These are phyloP conservation scores for Magallana gigas DNA, from an alignment of 1,140 invertebrate genomes.

Conservation along the genomic window DNA sequence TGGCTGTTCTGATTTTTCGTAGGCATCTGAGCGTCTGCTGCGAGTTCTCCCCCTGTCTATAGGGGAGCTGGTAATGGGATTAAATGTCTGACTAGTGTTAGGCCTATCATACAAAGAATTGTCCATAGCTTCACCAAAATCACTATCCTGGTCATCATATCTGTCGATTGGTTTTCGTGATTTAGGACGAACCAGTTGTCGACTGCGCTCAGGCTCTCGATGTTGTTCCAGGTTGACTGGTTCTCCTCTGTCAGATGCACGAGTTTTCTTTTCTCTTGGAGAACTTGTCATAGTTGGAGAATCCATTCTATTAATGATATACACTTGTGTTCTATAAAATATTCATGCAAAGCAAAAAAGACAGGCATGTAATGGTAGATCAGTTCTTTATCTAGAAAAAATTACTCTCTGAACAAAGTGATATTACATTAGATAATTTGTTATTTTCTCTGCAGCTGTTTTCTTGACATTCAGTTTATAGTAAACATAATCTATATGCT, in stretches of 20 bases:
- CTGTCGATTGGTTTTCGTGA: conserved; percentile 11
- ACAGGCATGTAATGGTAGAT: too few species aligned
- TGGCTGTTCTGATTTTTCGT: not conserved
- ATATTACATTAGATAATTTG: too few species aligned
- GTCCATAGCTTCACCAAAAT: conserved; percentile 1
- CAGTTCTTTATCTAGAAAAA: too few species aligned
- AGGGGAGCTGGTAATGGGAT: conserved; percentile 18
- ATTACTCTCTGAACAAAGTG: too few species aligned
- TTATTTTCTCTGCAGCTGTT: too few species aligned
- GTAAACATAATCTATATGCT: too few species aligned
- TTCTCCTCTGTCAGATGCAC: not conserved
- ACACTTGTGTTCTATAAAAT: not conserved
- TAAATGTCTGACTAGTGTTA: conserved; percentile 11
- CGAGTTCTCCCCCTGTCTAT: conserved; percentile 5
- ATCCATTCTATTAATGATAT: conserved; percentile 20
- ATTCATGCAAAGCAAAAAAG: too few species aligned
- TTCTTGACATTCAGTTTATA: too few species aligned
- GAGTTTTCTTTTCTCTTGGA: conserved; percentile 17
- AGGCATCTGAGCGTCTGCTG: not conserved
- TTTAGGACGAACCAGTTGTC: not conserved
- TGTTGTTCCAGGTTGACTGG: not conserved
- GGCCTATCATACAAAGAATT: not conserved
- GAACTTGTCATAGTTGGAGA: conserved; percentile 32
- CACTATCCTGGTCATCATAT: conserved; percentile 24
- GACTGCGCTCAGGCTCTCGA: not conserved